phyloP scores from a whole-genome alignment of 2,113 vertebrate species.

The Pterocles burchelli region DNA sequence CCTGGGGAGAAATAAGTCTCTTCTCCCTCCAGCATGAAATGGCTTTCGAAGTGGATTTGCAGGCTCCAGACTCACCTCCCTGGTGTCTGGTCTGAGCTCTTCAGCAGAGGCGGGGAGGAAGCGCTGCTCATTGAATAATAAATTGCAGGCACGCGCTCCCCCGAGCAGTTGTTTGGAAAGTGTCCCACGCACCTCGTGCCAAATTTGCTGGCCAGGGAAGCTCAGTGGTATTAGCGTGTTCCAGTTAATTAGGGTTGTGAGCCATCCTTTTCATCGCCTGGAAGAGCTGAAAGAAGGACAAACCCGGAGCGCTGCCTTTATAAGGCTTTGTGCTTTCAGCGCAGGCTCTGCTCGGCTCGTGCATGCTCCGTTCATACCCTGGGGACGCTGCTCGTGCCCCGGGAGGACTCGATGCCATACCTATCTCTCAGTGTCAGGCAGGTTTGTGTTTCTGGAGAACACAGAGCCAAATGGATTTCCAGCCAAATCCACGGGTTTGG shows the following conservation, averaged over 20 bases:
- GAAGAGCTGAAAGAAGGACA: slow-evolving; percentile 42
- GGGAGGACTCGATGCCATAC: neutral
- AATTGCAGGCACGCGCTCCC: slow-evolving; percentile 16
- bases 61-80: slow-evolving; percentile 3
- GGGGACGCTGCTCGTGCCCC: neutral
- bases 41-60: slow-evolving; percentile 12
- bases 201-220: slow-evolving; percentile 49
- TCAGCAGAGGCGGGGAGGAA: neutral
- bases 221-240: slow-evolving; percentile 55
- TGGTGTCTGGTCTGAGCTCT: neutral
- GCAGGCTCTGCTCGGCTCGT: accelerated
- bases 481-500: neutral
- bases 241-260: slow-evolving; percentile 58
- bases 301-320: slow-evolving; percentile 42
- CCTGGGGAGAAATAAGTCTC: neutral
- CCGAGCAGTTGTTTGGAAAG: slow-evolving; percentile 52
- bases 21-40: neutral
- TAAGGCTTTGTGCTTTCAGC: slow-evolving; percentile 47
- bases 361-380: neutral
- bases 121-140: neutral
- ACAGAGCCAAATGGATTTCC: neutral
- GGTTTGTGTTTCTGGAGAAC: neutral
- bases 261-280: slow-evolving; percentile 44
- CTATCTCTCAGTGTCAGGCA: neutral
- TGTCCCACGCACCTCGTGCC: neutral